phyloP scores from a whole-genome alignment of 2,797 vertebrate species.

The Mus spretus region DNA sequence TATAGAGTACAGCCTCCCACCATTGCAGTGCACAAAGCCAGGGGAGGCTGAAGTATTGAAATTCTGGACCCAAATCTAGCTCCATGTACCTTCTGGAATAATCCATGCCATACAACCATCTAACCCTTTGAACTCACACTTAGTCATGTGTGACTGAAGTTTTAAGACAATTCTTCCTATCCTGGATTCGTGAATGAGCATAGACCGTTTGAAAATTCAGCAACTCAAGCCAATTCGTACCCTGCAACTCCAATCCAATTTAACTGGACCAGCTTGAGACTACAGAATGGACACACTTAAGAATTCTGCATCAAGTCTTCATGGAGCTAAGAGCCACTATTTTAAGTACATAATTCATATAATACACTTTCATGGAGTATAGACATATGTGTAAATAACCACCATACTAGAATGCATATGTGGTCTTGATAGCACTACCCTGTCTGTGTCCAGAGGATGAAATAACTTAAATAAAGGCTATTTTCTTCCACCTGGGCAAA shows the following conservation, averaged over 20 bases:
- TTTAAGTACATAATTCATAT: conserved; percentile 38
- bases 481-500: conserved; percentile 3
- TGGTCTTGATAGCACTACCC: neutral
- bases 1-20: neutral
- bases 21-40: neutral
- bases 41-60: neutral
- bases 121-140: neutral
- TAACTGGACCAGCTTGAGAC: neutral
- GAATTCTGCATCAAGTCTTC: neutral
- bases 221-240: neutral
- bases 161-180: neutral
- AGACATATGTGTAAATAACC: neutral
- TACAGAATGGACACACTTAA: neutral
- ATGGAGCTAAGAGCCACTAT: neutral
- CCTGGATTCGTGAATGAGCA: neutral
- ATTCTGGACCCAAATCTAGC: neutral
- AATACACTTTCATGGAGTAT: neutral
- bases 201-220: neutral
- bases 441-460: neutral
- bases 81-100: neutral
- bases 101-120: neutral
- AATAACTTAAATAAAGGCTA: neutral
- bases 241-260: neutral
- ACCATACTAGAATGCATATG: neutral
- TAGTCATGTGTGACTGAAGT: neutral